Base-by-base conservation (phyloP, 2,113 vertebrate species). In the Natator depressus region DNA sequence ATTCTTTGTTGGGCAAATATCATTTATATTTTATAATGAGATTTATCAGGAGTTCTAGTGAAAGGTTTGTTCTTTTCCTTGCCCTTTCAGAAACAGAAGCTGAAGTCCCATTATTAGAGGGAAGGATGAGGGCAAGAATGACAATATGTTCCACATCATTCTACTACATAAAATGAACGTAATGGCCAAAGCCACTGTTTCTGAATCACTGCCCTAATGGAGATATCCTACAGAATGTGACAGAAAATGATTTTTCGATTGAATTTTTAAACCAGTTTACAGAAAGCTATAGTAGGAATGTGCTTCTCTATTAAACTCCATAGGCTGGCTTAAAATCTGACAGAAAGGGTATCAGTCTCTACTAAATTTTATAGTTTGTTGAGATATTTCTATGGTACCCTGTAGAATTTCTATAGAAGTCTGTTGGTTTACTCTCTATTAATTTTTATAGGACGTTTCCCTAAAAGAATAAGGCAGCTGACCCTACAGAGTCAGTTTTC, bases 1-100 rank as follows among this genome's bases (percentile, higher is more conserved):
- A 75, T 80, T 84, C 85, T 96, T 97, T 94, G 83, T 84, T 94
- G 90, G 85, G 92, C 94, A 97, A 98, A 97, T 97, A 96, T 62
- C 49, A 97, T 95, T 96, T 90, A 82, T 89, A 69, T 13, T 83
- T 85, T 95, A 92, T 59, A 85, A 94, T 72, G 22, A 87, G 80
- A 83, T 84, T 93, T 92, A 87, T 84, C n/a, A 96, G 91, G 90
- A 92, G 90, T 89, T 94, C 59, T 94, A 95, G 94, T 84, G 84
- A 93, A 96, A 93, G n/a, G 42, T 25, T 88, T 35, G 19, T 90
- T 85, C 84, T 96, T 96, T 97, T 92, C 59, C 76, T 79, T 96
- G 94, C 96, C 95, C 90, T 97, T 97, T 97, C 84, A 22, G 92
- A 97, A 97, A 95, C 89, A 87, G 54, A 84, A 78, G 27, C 75